A percentile compares a stretch with the other conserved stretches of the same genome.
phyloP scores from a whole-genome alignment of 2,888 invertebrate genomes.

The Idaea aversata region DNA sequence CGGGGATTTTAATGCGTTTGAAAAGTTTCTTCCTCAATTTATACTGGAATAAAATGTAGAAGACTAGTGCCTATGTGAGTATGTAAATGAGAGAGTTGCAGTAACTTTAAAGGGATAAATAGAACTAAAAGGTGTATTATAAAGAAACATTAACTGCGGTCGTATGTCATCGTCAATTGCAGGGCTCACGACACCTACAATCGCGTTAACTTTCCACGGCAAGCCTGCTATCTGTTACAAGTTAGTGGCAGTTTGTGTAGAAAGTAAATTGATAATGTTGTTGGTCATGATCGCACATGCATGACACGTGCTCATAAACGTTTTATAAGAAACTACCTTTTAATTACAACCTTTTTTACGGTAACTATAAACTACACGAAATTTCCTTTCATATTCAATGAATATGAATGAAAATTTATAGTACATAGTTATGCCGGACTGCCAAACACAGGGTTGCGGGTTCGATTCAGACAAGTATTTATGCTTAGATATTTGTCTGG shows the following conservation, averaged over 20 bases:
- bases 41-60: constrained; percentile 10
- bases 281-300: constrained; percentile 52
- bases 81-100: constrained; percentile 9
- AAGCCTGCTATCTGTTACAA: constrained; percentile 37
- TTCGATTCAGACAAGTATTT: too few relatives aligned
- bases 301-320: constrained; percentile 48
- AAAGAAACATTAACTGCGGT: constrained; percentile 35
- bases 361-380: background rate
- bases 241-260: constrained; percentile 29
- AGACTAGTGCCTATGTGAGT: constrained; percentile 1
- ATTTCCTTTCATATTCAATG: too few relatives aligned
- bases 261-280: constrained; percentile 55
- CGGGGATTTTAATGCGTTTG: constrained; percentile 6
- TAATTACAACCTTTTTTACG: constrained; percentile 44
- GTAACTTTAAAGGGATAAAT: constrained; percentile 19
- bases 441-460: too few relatives aligned
- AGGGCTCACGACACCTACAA: constrained; percentile 42
- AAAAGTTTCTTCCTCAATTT: constrained; percentile 13
- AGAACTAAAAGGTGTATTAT: constrained; percentile 23
- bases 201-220: constrained; percentile 47
- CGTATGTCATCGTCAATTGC: constrained; percentile 21
- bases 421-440: too few relatives aligned
- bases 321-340: constrained; percentile 41
- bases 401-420: too few relatives aligned
- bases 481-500: too few relatives aligned